Evolutionary conservation across 1,140 invertebrate species (phyloP).

Genomic region (Prorops nasuta): DNA sequence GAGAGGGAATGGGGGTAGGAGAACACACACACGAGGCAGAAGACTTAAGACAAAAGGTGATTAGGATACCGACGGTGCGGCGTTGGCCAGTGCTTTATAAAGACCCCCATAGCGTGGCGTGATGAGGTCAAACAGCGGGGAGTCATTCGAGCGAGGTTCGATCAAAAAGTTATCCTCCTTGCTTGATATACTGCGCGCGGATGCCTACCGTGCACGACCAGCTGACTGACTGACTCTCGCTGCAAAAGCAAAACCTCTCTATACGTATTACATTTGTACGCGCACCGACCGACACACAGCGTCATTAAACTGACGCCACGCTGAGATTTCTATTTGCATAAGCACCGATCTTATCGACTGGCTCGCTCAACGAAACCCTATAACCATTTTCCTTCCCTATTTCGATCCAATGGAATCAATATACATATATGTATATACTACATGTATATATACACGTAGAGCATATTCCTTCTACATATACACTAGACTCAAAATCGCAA

Average conservation of each 20-base stretch:
- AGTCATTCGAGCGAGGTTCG: slow-evolving; percentile 45
- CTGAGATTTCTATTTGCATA: slow-evolving; percentile 51
- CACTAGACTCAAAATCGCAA: no score
- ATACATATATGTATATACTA: background rate
- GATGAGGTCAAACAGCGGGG: slow-evolving; percentile 55
- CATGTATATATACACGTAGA: background rate
- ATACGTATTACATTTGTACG: no score
- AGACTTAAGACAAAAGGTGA: slow-evolving; percentile 49
- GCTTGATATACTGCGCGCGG: slow-evolving; percentile 47
- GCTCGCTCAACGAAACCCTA: slow-evolving; percentile 8
- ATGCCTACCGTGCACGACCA: slow-evolving; percentile 30
- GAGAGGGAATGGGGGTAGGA: no score
- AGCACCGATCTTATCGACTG: slow-evolving; percentile 42
- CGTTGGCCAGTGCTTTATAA: slow-evolving; percentile 38
- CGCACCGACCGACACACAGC: no score
- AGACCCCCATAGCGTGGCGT: slow-evolving; percentile 52
- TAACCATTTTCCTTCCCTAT: background rate
- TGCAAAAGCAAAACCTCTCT: no score
- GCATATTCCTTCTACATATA: no score
- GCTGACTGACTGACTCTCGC: slow-evolving; percentile 31
- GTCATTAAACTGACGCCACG: slow-evolving; percentile 51
- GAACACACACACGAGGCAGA: no score
- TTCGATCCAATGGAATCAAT: background rate
- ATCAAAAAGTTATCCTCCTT: slow-evolving; percentile 51
- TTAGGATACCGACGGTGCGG: slow-evolving; percentile 41